phyloP scores from a whole-genome alignment of 2,797 vertebrate species.

The Hemibagrus guttatus region DNA sequence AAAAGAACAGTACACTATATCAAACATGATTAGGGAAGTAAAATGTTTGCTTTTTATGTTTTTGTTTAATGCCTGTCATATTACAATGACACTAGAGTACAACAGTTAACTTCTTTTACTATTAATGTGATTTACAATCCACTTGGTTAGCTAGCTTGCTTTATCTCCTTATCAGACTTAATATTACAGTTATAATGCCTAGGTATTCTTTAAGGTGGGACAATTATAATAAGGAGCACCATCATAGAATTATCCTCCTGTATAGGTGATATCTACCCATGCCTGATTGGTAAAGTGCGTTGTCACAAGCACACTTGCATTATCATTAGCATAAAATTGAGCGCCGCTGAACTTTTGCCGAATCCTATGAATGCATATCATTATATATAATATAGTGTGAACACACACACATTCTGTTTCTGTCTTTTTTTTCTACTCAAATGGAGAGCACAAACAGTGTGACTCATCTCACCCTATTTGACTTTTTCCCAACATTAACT shows the following conservation, averaged over 20 bases:
- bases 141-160: background rate
- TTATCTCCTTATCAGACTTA: background rate
- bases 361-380: no score
- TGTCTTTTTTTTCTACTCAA: background rate
- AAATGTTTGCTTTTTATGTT: background rate
- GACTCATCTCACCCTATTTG: background rate
- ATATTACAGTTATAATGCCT: background rate
- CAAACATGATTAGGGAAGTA: background rate
- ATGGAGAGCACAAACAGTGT: no score
- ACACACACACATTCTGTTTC: background rate
- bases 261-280: background rate
- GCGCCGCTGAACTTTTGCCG: background rate
- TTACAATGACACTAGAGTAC: background rate
- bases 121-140: background rate
- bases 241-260: background rate
- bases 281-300: background rate
- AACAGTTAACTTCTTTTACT: background rate
- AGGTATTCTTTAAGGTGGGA: background rate
- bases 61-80: background rate
- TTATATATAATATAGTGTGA: background rate
- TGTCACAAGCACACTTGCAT: background rate
- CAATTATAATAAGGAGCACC: background rate
- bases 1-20: background rate
- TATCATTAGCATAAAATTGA: background rate
- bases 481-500: slow-evolving; percentile 15